A percentile compares a stretch with the other conserved stretches of the same genome.
Conservation (phyloP, 2,888 invertebrate species). For the Ferdinandea cuprea region DNA sequence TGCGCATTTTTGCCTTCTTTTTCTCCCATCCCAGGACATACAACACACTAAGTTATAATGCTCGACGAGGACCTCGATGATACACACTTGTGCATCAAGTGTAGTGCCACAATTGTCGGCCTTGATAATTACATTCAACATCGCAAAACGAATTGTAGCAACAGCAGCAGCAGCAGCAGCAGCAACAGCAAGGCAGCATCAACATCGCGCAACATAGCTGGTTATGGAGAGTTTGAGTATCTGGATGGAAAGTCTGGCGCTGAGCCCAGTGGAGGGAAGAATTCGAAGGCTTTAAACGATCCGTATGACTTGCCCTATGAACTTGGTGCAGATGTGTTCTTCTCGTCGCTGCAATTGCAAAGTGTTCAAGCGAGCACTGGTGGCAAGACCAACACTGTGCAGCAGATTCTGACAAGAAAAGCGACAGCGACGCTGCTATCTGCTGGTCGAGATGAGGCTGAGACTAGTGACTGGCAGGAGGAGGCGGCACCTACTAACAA, state of each 20-base stretch:
- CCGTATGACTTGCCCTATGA: slow-evolving; percentile 84
- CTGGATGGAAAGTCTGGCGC: slow-evolving; percentile 77
- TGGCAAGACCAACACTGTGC: slow-evolving; percentile 44
- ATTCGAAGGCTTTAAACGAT: slow-evolving; percentile 79
- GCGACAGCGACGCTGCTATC: slow-evolving; percentile 47
- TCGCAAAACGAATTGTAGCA: slow-evolving; percentile 88
- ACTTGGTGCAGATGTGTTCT: slow-evolving; percentile 92
- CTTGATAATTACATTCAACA: slow-evolving; percentile 94
- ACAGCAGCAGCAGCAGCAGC: slow-evolving; percentile 83
- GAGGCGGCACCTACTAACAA: slow-evolving; percentile 76
- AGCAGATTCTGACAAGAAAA: slow-evolving; percentile 53
- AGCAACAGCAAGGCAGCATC: slow-evolving; percentile 81
- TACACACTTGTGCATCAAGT: slow-evolving; percentile 94
- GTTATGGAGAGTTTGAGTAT: slow-evolving; percentile 79
- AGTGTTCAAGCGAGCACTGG: slow-evolving; percentile 83
- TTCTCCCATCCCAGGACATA: slow-evolving; percentile 37
- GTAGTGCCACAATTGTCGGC: slow-evolving; percentile 91
- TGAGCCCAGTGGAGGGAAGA: slow-evolving; percentile 78
- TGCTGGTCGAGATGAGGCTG: slow-evolving; percentile 51
- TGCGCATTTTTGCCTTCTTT: slow-evolving; percentile 41
- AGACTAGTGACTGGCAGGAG: slow-evolving; percentile 69
- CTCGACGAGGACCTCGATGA: slow-evolving; percentile 89
- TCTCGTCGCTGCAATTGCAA: slow-evolving; percentile 91
- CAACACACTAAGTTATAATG: slow-evolving; percentile 73
- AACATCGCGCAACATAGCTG: slow-evolving; percentile 79